Base-by-base conservation (phyloP, 1,140 invertebrate species). In the Aphis gossypii region DNA sequence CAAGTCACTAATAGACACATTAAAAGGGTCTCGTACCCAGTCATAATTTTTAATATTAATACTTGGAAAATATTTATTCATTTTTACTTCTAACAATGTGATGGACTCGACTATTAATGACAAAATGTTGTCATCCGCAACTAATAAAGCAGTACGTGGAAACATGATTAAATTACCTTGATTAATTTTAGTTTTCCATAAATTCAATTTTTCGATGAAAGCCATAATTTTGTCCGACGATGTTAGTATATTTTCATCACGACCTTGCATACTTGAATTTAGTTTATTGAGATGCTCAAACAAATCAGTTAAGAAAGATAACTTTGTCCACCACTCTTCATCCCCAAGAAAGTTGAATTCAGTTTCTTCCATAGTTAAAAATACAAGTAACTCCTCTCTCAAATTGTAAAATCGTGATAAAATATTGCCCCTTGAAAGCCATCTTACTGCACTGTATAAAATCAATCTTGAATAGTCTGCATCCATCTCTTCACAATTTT, bases 51-150 rank as follows among this genome's bases (percentile, higher is more conserved):
- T 46, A 46, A 46, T 46, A 46, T 84, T 44, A 84, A 84, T 84
- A 84, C 41, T 44, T 21, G 83, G 83, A 25, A 84, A 84, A 84
- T 84, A 86, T 86, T 44, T 86, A 46, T 86, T 86, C 23, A 86
- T 86, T 38, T 86, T 86, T 46, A 46, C 83, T 46, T 86, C 44
- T 25, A 86, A 46, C 21, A 38, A 84, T 84, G 82, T 20, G 38
- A 84, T 35, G 23, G 38, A 84, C 38, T 84, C 18, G 83, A 44
- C 7, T 84, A 84, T 44, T 44, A 84, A 84, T 25, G 41, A 84
- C 41, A 84, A 84, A 44, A 84, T 44, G 21, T 44, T 84, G 38
- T 84, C 21, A 84, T 84, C 6, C 41, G 25, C 25, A 44, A 84
- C 21, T 38, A 38, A 35, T 18, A 20, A 5, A 38, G 14, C 76